A percentile compares a stretch with the other conserved stretches of the same genome.
Conservation (phyloP, 2,797 vertebrate species). For the Chelonia mydas region DNA sequence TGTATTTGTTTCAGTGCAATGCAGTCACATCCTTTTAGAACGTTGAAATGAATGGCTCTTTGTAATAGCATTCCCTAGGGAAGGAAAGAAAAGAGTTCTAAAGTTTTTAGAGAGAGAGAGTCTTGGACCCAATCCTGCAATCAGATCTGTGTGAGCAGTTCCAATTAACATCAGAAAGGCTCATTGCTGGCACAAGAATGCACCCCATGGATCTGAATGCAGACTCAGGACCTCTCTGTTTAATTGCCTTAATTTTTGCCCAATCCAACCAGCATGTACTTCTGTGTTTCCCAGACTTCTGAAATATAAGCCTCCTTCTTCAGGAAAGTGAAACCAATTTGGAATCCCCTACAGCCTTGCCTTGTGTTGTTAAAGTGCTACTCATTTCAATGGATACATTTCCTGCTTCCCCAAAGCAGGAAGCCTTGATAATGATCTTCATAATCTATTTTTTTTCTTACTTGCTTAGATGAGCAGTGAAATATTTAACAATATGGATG, state of each 20-base stretch:
- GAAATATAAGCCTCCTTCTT: neutral
- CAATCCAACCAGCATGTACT: neutral
- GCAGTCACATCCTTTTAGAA: neutral
- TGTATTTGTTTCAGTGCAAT: fast-evolving
- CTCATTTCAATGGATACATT: neutral
- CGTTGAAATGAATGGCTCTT: neutral
- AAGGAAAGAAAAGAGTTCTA: neutral
- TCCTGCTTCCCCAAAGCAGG: neutral
- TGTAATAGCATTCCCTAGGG: neutral
- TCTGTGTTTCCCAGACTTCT: neutral
- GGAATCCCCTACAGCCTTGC: neutral
- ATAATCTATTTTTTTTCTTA: neutral
- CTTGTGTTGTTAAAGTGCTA: neutral
- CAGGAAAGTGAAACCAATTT: neutral
- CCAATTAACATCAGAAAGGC: neutral
- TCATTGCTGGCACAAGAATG: neutral
- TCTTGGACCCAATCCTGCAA: neutral
- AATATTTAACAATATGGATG: neutral
- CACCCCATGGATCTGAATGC: neutral
- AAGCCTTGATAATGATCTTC: neutral
- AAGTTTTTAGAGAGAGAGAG: neutral
- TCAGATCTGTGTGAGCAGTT: neutral
- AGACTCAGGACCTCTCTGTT: neutral
- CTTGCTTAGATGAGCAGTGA: neutral
- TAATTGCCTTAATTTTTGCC: neutral